phyloP scores from a whole-genome alignment of 2,797 vertebrate genomes.

The Thunnus albacares region DNA sequence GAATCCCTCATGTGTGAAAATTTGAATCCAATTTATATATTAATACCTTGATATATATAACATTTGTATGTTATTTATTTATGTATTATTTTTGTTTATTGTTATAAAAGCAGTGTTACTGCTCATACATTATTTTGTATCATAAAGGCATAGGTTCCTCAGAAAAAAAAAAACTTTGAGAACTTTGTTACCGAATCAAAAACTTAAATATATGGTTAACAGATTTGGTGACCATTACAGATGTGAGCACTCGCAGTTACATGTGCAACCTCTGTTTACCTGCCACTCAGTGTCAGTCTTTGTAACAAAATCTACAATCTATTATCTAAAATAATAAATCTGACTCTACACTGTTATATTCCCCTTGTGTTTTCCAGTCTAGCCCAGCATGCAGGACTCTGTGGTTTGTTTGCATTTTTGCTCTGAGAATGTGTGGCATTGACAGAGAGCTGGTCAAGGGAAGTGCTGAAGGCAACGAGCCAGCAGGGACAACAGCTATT shows the following conservation, averaged over 20 bases:
- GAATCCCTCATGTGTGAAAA: too few species aligned
- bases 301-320: slow-evolving; percentile 15
- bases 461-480: slow-evolving; percentile 72
- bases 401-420: slow-evolving; percentile 78
- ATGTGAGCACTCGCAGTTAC: background rate
- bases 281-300: background rate
- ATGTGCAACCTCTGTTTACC: slow-evolving; percentile 9
- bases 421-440: slow-evolving; percentile 67
- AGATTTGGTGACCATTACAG: background rate
- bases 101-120: background rate
- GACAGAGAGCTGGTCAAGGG: slow-evolving; percentile 67
- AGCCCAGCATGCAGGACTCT: slow-evolving; percentile 34
- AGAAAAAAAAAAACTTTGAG: background rate
- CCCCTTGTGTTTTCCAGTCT: slow-evolving; percentile 38
- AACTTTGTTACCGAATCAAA: background rate
- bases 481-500: slow-evolving; percentile 79
- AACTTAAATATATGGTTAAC: background rate
- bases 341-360: slow-evolving; percentile 2
- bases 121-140: background rate
- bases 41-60: too few species aligned
- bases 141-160: background rate
- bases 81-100: background rate
- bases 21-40: background rate
- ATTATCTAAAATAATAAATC: slow-evolving; percentile 11
- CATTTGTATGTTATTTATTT: background rate